Conservation (phyloP, 2,113 vertebrate species). For the Catharus fuscescens region DNA sequence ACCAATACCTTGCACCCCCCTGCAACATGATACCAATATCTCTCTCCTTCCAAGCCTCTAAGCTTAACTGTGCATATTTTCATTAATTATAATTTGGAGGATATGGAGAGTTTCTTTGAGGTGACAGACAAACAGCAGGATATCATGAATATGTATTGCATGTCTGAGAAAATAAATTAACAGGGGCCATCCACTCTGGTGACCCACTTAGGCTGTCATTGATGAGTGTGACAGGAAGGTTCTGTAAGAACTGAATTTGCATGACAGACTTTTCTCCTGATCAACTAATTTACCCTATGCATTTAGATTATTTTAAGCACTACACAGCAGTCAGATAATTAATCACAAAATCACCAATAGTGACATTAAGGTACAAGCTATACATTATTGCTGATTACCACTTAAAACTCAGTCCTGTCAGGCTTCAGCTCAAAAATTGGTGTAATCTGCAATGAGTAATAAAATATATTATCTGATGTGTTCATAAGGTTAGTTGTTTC, state of each 20-base stretch:
- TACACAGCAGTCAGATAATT: slow-evolving; percentile 83
- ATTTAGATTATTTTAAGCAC: slow-evolving; percentile 84
- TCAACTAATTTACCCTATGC: slow-evolving; percentile 80
- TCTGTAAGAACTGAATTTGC: slow-evolving; percentile 81
- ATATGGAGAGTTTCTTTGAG: slow-evolving; percentile 76
- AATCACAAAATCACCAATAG: slow-evolving; percentile 85
- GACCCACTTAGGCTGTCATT: slow-evolving; percentile 96
- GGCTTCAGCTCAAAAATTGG: slow-evolving; percentile 32
- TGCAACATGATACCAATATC: slow-evolving; percentile 43
- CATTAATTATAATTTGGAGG: slow-evolving; percentile 76
- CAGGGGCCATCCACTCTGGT: slow-evolving; percentile 88
- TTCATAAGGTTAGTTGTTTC: not conserved
- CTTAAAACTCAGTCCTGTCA: slow-evolving; percentile 48
- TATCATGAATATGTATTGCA: slow-evolving; percentile 94
- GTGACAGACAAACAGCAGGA: slow-evolving; percentile 98
- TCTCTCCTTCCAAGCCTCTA: slow-evolving; percentile 39
- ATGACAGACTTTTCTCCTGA: slow-evolving; percentile 76
- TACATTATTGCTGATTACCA: slow-evolving; percentile 74
- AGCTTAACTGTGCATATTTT: slow-evolving; percentile 74
- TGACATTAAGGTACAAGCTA: slow-evolving; percentile 79
- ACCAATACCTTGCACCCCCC: not conserved
- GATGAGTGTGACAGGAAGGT: slow-evolving; percentile 86
- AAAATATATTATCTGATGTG: not conserved
- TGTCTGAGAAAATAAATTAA: slow-evolving; percentile 96
- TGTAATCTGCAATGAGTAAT: not conserved